Percentiles rank a stretch among this genome's conserved stretches.
Conservation (phyloP, 2,888 invertebrate species). For the Sphaeridia pumilis region DNA sequence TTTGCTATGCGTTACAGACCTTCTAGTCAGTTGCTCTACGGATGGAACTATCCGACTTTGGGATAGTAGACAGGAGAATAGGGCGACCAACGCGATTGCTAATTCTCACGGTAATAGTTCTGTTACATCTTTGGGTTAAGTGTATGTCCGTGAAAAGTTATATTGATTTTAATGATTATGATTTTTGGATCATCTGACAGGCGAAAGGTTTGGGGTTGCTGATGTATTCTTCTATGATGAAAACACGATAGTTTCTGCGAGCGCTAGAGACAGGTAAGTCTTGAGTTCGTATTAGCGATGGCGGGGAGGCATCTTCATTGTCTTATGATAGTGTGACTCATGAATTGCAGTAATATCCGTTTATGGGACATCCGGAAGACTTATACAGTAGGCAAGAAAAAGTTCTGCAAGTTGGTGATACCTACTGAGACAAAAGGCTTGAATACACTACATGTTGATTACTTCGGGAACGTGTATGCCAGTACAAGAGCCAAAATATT, state of each 20-base stretch:
- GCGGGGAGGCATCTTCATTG: not conserved
- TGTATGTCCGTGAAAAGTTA: not conserved
- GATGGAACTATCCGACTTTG: constrained; percentile 78
- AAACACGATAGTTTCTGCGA: constrained; percentile 65
- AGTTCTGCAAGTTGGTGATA: no score
- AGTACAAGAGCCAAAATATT: constrained; percentile 58
- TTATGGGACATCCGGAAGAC: constrained; percentile 78
- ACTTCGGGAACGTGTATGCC: constrained; percentile 15
- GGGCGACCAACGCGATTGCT: constrained; percentile 58
- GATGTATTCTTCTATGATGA: constrained; percentile 72
- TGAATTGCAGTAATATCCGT: constrained; percentile 53
- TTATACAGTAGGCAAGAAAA: constrained; percentile 42
- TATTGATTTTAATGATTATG: not conserved
- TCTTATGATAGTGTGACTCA: constrained; percentile 2
- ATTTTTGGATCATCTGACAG: not conserved
- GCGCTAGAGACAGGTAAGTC: constrained; percentile 66
- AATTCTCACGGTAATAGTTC: constrained; percentile 49
- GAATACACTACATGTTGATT: constrained; percentile 56
- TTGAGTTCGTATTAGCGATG: not conserved
- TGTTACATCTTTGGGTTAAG: not conserved
- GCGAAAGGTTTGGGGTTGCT: constrained; percentile 49
- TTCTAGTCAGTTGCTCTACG: constrained; percentile 77
- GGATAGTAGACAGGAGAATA: constrained; percentile 51
- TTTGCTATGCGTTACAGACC: constrained; percentile 42
- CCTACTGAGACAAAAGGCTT: constrained; percentile 43